These are phyloP conservation scores for Osmerus eperlanus DNA, from an alignment of 2,113 vertebrate genomes.

Conservation along the genomic window DNA sequence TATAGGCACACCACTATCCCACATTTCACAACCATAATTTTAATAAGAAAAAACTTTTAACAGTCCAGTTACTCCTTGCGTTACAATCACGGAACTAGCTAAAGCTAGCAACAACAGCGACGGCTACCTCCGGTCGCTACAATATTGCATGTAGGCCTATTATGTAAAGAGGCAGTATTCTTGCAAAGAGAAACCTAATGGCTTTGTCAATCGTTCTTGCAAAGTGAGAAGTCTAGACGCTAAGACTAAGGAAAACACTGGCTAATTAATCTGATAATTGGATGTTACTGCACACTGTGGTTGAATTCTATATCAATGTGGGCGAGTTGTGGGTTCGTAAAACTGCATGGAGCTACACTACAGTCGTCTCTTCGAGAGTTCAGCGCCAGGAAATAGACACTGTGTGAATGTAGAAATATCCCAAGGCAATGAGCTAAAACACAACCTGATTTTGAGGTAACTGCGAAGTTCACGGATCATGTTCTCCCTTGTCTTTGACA, in stretches of 20 bases:
- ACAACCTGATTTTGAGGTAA: not conserved
- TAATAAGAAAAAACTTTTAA: too few species aligned
- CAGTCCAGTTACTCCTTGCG: not conserved
- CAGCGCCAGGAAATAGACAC: not conserved
- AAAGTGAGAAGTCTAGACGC: conserved; percentile 2
- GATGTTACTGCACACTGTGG: not conserved
- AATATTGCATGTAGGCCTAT: not conserved
- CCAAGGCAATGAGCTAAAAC: not conserved
- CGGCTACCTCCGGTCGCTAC: not conserved
- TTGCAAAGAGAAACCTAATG: not conserved
- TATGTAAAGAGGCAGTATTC: not conserved
- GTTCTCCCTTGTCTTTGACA: conserved; percentile 6
- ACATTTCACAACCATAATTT: too few species aligned
- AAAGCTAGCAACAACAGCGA: not conserved
- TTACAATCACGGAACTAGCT: not conserved
- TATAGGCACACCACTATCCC: too few species aligned
- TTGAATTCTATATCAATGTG: not conserved
- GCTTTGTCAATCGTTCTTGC: not conserved
- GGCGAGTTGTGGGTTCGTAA: not conserved
- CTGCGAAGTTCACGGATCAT: not conserved
- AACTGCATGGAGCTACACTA: not conserved
- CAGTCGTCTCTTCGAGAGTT: too few species aligned
- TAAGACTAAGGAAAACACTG: not conserved
- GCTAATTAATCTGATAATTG: conserved; percentile 1
- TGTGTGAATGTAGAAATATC: not conserved